Evolutionary conservation across 2,113 vertebrate species (phyloP).

Genomic region (Sceloporus tristichus): DNA sequence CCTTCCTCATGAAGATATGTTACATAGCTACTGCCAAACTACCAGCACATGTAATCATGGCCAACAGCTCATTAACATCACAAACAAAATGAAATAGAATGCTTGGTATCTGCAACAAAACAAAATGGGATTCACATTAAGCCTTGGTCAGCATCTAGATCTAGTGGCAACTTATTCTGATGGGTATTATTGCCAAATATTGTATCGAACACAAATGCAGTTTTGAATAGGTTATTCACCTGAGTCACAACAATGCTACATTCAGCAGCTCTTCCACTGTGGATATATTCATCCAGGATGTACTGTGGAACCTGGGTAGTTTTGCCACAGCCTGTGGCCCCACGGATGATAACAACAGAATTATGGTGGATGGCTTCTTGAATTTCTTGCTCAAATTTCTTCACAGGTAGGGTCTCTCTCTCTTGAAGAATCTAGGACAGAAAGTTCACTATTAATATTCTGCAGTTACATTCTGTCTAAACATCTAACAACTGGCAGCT

Average conservation of each 20-base stretch:
- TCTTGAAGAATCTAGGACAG: conserved; percentile 82
- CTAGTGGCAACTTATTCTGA: not conserved
- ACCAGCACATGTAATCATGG: not conserved
- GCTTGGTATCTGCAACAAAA: not conserved
- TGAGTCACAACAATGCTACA: conserved; percentile 98
- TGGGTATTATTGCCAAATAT: not conserved
- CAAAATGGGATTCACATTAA: not conserved
- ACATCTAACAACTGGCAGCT: not conserved
- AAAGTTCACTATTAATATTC: conserved; percentile 9
- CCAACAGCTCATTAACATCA: not conserved
- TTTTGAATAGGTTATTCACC: conserved; percentile 73
- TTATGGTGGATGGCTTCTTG: conserved; percentile 79
- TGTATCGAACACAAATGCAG: not conserved
- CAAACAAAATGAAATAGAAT: too few species aligned
- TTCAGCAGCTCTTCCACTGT: conserved; percentile 81
- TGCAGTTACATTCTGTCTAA: not conserved
- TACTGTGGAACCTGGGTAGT: conserved; percentile 98
- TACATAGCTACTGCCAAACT: not conserved
- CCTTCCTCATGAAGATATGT: not conserved
- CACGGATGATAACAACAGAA: conserved; percentile 93
- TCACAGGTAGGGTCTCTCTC: conserved; percentile 88
- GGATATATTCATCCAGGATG: conserved; percentile 91
- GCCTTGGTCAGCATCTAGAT: not conserved
- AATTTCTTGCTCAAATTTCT: conserved; percentile 90
- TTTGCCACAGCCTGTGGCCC: conserved; percentile 96